phyloP scores from a whole-genome alignment of 2,113 vertebrate genomes.

The Mus musculus region GRCm39 chr10:21188501-21189000 shows the following conservation, averaged over 20 bases:
- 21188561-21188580: neutral
- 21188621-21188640: slow-evolving; percentile 30
- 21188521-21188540: neutral
- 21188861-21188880: neutral
- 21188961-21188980: neutral
- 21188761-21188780: neutral
- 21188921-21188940: neutral
- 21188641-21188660: neutral
- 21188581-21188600: slow-evolving; percentile 50
- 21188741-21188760: slow-evolving; percentile 1
- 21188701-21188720: slow-evolving; percentile 50
- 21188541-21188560: neutral
- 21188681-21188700: slow-evolving; percentile 35
- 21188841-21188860: neutral
- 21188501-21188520: neutral
- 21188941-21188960: neutral
- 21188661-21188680: slow-evolving; percentile 43
- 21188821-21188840: neutral
- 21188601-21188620: neutral
- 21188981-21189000: slow-evolving; percentile 45
- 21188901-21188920: neutral
- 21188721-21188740: slow-evolving; percentile 20
- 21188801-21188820: slow-evolving; percentile 46
- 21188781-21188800: neutral
- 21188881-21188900: neutral